Percentiles rank a stretch among this genome's conserved stretches.
Conservation (phyloP, 2,113 vertebrate species). For the Neolamprologus variostigma region DNA sequence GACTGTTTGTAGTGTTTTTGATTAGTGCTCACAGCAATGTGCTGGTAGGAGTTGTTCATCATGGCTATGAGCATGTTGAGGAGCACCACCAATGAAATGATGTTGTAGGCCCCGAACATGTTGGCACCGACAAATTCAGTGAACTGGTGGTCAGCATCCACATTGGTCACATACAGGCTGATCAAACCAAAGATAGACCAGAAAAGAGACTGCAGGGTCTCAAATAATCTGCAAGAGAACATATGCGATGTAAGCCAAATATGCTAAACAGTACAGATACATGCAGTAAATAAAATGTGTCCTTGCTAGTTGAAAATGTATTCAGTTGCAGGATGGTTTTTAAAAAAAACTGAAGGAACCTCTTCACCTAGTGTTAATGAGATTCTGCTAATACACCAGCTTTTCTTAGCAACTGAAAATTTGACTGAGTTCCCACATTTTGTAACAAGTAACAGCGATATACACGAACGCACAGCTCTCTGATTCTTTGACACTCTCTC, state of each 20-base stretch:
- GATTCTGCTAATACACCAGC: not conserved
- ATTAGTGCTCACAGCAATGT: constrained; percentile 87
- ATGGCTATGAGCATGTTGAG: constrained; percentile 99
- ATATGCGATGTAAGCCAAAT: not conserved
- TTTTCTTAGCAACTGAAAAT: not conserved
- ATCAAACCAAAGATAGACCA: constrained; percentile 99
- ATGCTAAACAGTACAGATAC: not conserved
- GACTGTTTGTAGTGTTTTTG: not conserved
- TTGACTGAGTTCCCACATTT: not conserved
- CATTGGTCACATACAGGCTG: constrained; percentile 94
- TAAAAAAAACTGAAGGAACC: not conserved
- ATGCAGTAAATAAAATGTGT: not conserved
- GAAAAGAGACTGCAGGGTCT: constrained; percentile 95
- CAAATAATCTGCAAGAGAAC: constrained; percentile 83
- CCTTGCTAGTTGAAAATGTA: not conserved
- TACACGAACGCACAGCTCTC: not conserved
- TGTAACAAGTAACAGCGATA: not conserved
- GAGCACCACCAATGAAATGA: constrained; percentile 95
- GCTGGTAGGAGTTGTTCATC: constrained; percentile 99
- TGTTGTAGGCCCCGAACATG: constrained; percentile 98
- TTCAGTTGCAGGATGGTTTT: not conserved
- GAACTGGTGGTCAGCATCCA: constrained; percentile 88
- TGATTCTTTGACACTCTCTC: not conserved
- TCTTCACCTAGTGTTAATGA: not conserved
- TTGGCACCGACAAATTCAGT: constrained; percentile 97